These are phyloP conservation scores for Hystrix brachyura DNA, from an alignment of 2,113 vertebrate species.

Conservation along the genomic window DNA sequence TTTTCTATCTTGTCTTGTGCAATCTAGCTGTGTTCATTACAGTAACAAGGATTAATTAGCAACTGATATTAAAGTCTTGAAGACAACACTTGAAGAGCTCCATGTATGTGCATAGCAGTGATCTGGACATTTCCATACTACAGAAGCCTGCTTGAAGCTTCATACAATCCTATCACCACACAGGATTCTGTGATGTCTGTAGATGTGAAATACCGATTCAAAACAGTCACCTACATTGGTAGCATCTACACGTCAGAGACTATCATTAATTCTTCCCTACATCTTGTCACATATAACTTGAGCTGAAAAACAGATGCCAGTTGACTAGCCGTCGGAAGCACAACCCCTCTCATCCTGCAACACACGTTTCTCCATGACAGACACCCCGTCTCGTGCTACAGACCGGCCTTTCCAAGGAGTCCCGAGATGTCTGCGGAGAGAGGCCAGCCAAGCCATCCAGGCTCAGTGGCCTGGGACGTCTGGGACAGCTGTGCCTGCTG, in stretches of 20 bases:
- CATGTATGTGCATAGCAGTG: not conserved
- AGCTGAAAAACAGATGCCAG: not conserved
- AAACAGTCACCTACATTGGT: not conserved
- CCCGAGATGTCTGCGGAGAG: not conserved
- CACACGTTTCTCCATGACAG: not conserved
- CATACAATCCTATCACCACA: not conserved
- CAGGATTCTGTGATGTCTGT: not conserved
- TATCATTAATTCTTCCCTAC: not conserved
- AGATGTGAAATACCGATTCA: not conserved
- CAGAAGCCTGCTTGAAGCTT: not conserved
- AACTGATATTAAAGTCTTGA: conserved; percentile 9
- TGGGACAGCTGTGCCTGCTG: not conserved
- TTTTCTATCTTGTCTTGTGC: conserved; percentile 52
- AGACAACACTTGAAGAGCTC: not conserved
- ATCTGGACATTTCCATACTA: not conserved
- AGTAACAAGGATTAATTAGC: conserved; percentile 1
- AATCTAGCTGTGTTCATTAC: conserved; percentile 62
- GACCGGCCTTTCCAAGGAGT: conserved; percentile 6
- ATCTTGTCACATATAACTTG: not conserved
- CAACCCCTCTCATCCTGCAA: not conserved
- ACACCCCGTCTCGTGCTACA: not conserved
- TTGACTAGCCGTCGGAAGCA: conserved; percentile 36
- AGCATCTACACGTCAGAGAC: not conserved
- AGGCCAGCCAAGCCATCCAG: not conserved
- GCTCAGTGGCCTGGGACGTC: not conserved